Conservation (phyloP, 2,888 invertebrate species). For the Stratiomys singularior region DNA sequence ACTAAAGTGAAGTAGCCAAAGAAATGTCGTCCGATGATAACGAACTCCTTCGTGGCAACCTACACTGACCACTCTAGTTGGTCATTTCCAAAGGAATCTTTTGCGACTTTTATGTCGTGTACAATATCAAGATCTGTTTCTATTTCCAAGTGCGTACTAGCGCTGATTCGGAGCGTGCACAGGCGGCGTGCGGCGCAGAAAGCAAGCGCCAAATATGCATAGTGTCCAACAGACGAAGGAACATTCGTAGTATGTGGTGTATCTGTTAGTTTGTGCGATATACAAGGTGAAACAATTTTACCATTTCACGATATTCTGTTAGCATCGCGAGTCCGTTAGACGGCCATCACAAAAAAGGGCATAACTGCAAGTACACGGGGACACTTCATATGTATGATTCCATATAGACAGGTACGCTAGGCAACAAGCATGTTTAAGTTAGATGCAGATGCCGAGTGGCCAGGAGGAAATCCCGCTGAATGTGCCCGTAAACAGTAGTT, state of each 20-base stretch:
- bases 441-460: background rate
- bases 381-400: constrained; percentile 11
- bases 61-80: constrained; percentile 1
- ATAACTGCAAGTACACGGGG: constrained; percentile 25
- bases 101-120: constrained; percentile 31
- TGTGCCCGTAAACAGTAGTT: constrained; percentile 25
- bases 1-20: constrained; percentile 40
- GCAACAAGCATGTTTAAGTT: no score
- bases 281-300: constrained; percentile 28
- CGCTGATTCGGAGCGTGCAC: background rate
- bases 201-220: constrained; percentile 21
- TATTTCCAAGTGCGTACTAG: constrained; percentile 11
- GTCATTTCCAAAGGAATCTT: background rate
- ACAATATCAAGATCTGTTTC: constrained; percentile 29
- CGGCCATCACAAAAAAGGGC: constrained; percentile 25
- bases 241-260: background rate
- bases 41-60: background rate
- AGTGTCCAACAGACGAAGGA: background rate
- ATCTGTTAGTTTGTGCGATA: background rate
- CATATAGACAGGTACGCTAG: background rate
- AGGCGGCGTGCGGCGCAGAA: background rate
- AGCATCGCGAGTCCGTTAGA: constrained; percentile 27
- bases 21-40: constrained; percentile 35
- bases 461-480: background rate
- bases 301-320: constrained; percentile 23